These are phyloP conservation scores for Drosophila siamana DNA, from an alignment of 2,888 invertebrate genomes.

Conservation along the genomic window DNA sequence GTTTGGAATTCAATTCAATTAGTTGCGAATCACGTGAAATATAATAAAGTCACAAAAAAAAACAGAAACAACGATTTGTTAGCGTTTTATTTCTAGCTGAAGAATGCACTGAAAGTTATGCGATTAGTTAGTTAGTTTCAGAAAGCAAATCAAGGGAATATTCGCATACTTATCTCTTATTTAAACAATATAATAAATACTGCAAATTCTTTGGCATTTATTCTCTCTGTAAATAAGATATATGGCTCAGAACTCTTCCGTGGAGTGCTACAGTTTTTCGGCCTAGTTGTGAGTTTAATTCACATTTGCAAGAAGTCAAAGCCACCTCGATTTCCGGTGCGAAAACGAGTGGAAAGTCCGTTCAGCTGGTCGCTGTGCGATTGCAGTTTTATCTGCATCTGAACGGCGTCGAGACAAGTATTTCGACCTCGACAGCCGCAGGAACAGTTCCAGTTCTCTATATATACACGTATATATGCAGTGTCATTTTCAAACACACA, in stretches of 20 bases:
- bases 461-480: conserved; percentile 5
- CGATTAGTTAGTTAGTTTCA: neutral
- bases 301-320: neutral
- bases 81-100: neutral
- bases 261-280: too few relatives aligned
- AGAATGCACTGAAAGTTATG: neutral
- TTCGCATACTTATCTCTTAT: too few relatives aligned
- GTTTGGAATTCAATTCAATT: conserved; percentile 56
- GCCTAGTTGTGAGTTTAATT: neutral
- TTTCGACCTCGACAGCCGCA: conserved; percentile 53
- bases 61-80: neutral
- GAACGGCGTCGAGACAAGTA: conserved; percentile 47
- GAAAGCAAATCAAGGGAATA: neutral
- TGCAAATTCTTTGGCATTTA: too few relatives aligned
- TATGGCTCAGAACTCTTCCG: too few relatives aligned
- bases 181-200: too few relatives aligned
- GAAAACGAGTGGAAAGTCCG: neutral
- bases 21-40: conserved; percentile 17
- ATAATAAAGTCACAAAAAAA: neutral
- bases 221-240: too few relatives aligned
- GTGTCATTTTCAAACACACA: conserved; percentile 60
- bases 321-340: neutral
- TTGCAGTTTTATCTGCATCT: conserved; percentile 37
- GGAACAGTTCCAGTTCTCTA: conserved; percentile 15
- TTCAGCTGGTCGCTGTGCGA: conserved; percentile 11